Percentiles rank a stretch among this genome's conserved stretches.
Conservation (phyloP, 2,113 vertebrate genomes). For the Ctenomys sociabilis region DNA sequence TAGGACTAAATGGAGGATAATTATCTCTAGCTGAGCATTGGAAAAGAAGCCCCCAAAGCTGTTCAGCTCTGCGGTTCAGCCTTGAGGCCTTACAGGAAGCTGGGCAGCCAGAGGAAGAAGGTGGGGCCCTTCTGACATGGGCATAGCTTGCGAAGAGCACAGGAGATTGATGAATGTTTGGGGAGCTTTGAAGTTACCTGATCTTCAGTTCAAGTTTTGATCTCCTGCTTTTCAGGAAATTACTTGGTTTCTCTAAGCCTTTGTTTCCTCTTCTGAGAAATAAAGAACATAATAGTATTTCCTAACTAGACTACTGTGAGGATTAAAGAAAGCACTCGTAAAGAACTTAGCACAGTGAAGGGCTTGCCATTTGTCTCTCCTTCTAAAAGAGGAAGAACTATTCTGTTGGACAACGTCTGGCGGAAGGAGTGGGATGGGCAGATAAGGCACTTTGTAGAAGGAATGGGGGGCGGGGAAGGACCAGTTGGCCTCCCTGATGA, state of each 20-base stretch:
- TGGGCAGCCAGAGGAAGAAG: neutral
- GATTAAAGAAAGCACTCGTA: neutral
- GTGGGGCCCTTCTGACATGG: neutral
- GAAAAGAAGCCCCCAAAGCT: neutral
- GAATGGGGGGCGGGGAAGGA: neutral
- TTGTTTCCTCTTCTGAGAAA: conserved; percentile 24
- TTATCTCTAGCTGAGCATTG: neutral
- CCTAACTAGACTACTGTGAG: neutral
- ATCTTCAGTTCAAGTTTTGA: conserved; percentile 24
- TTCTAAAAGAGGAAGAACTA: neutral
- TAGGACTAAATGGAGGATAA: neutral
- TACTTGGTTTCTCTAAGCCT: neutral
- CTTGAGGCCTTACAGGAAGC: neutral
- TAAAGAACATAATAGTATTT: neutral
- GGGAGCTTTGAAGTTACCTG: neutral
- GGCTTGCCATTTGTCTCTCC: neutral
- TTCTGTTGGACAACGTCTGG: neutral
- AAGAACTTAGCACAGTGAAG: neutral
- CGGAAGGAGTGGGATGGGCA: neutral
- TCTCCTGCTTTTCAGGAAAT: neutral
- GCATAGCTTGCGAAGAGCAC: neutral
- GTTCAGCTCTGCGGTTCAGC: neutral
- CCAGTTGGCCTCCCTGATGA: neutral
- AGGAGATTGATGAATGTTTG: neutral
- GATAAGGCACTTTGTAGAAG: neutral